A percentile compares a stretch with the other conserved stretches of the same genome.
phyloP scores from a whole-genome alignment of 1,140 invertebrate genomes.

The Drosophila pruinosa region DNA sequence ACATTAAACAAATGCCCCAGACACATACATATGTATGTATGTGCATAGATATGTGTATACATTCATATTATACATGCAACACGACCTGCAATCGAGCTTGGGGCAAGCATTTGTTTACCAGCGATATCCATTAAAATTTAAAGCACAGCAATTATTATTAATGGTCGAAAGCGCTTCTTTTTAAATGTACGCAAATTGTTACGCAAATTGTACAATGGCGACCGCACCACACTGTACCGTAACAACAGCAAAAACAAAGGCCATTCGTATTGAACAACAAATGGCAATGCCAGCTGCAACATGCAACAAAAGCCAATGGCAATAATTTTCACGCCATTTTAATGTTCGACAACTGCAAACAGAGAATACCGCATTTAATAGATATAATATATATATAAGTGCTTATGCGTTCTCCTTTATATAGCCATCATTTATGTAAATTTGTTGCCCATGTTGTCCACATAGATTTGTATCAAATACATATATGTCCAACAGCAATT shows the following conservation, averaged over 20 bases:
- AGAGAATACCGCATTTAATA: background rate
- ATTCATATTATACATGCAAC: too few relatives aligned
- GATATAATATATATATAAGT: background rate
- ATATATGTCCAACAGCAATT: background rate
- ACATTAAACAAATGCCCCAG: constrained; percentile 25
- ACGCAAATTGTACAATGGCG: constrained; percentile 42
- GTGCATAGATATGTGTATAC: background rate
- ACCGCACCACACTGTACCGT: constrained; percentile 1
- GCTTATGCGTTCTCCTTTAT: background rate
- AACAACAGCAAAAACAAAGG: constrained; percentile 24
- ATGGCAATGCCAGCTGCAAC: constrained; percentile 21
- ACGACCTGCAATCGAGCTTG: constrained; percentile 1
- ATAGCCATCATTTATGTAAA: background rate
- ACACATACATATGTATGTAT: background rate
- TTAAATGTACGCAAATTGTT: constrained; percentile 75
- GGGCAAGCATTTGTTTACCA: constrained; percentile 60
- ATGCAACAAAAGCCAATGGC: constrained; percentile 51
- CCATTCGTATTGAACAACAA: constrained; percentile 9
- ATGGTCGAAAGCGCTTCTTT: constrained; percentile 67
- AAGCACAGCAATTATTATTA: constrained; percentile 80
- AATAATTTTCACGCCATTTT: constrained; percentile 66
- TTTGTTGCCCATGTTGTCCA: background rate
- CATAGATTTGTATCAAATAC: too few relatives aligned
- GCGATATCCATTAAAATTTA: constrained; percentile 80
- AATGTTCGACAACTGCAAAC: constrained; percentile 33